Conservation (phyloP, 2,113 vertebrate species). For the Corydoras maculifer region DNA sequence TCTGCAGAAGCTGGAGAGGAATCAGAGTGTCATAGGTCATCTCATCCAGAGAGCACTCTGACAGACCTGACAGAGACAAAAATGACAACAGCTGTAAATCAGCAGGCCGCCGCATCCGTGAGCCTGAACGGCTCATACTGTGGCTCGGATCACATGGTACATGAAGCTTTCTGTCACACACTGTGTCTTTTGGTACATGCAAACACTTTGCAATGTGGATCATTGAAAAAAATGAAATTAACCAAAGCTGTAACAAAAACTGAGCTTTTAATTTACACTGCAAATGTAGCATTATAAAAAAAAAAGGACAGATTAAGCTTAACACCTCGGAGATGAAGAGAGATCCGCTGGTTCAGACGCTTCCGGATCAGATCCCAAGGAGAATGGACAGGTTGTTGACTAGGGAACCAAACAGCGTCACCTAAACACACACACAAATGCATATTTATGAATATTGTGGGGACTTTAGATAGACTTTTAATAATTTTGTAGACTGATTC, state of each 20-base stretch:
- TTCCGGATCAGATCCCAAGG: constrained; percentile 89
- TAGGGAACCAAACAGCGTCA: constrained; percentile 71
- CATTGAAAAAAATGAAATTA: too few species aligned
- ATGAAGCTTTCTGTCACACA: too few species aligned
- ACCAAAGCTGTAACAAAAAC: too few species aligned
- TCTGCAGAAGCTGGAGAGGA: constrained; percentile 83
- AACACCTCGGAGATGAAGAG: constrained; percentile 65
- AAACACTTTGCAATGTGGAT: too few species aligned
- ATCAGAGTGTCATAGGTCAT: constrained; percentile 82
- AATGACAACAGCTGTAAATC: constrained; percentile 13
- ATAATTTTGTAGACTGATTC: too few species aligned
- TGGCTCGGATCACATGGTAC: background rate
- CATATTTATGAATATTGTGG: too few species aligned
- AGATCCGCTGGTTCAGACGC: constrained; percentile 72
- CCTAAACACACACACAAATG: constrained; percentile 60
- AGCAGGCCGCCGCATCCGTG: background rate
- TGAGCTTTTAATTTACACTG: too few species aligned
- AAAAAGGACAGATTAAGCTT: too few species aligned
- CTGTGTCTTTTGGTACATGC: too few species aligned
- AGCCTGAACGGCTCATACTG: background rate
- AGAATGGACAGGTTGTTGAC: constrained; percentile 70
- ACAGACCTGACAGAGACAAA: constrained; percentile 69
- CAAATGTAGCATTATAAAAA: too few species aligned
- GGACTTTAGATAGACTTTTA: too few species aligned
- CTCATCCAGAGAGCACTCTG: constrained; percentile 81